A percentile compares a stretch with the other conserved stretches of the same genome.
Conservation (phyloP, 2,888 invertebrate genomes). For the Machimus atricapillus region DNA sequence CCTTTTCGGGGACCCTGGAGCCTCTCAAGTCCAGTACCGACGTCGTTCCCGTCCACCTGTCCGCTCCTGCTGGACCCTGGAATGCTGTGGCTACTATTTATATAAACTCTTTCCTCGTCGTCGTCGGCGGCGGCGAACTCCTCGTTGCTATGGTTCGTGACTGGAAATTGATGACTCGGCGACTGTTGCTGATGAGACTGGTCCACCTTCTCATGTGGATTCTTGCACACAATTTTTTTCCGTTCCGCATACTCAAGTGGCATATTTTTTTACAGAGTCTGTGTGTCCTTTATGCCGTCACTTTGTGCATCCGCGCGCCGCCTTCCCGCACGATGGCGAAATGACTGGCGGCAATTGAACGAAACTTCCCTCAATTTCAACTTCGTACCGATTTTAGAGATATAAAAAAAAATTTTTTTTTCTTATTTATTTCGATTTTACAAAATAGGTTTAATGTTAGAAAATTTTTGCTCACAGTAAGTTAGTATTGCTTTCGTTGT, state of each 20-base stretch:
- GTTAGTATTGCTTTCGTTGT: constrained; percentile 62
- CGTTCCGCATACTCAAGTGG: constrained; percentile 19
- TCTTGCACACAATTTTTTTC: constrained; percentile 13
- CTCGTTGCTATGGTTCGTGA: constrained; percentile 42
- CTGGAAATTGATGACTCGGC: constrained; percentile 34
- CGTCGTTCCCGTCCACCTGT: background rate
- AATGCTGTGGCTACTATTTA: constrained; percentile 25
- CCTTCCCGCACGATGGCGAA: background rate
- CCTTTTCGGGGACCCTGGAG: constrained; percentile 13
- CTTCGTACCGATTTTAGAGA: background rate
- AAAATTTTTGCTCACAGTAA: constrained; percentile 54
- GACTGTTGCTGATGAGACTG: constrained; percentile 46
- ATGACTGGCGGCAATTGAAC: background rate
- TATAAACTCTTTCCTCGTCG: background rate
- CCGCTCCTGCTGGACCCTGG: constrained; percentile 41
- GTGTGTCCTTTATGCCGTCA: background rate
- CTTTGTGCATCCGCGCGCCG: background rate
- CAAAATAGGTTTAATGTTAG: constrained; percentile 26
- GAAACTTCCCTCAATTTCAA: background rate
- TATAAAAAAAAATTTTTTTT: too few relatives aligned
- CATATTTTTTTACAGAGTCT: background rate
- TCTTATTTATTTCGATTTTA: background rate
- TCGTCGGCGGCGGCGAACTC: constrained; percentile 15
- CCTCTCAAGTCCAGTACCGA: constrained; percentile 18
- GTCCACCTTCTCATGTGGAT: constrained; percentile 32